Conservation (phyloP, 2,888 invertebrate species). For the Torymus aiolomorphi region DNA sequence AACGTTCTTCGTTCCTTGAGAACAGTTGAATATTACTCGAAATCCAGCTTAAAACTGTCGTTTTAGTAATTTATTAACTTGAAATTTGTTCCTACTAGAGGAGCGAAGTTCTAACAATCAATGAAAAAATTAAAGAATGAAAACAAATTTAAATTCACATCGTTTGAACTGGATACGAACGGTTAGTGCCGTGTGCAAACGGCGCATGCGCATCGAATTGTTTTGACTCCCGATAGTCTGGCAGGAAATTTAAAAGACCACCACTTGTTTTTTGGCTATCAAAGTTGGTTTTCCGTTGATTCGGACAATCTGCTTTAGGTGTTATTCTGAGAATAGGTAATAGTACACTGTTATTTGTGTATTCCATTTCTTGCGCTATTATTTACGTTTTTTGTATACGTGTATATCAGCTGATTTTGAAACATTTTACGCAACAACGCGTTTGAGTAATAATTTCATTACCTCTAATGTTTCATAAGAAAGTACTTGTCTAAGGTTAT, state of each 20-base stretch:
- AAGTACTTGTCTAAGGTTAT: no score
- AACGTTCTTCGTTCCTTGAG: conserved; percentile 20
- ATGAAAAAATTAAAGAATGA: not conserved
- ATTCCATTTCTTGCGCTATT: no score
- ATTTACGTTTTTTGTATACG: not conserved
- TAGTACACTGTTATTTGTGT: no score
- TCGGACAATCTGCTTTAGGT: not conserved
- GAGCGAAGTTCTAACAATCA: not conserved
- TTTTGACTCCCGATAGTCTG: not conserved
- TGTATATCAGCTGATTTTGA: no score
- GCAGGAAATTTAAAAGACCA: conserved; percentile 38
- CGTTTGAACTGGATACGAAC: conserved; percentile 37
- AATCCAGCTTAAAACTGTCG: not conserved
- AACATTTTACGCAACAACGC: no score
- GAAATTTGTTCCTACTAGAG: not conserved
- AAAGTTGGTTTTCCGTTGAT: conserved; percentile 3
- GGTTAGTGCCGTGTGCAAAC: conserved; percentile 61
- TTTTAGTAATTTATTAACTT: not conserved
- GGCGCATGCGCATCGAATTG: conserved; percentile 58
- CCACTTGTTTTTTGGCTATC: not conserved
- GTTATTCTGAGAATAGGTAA: no score
- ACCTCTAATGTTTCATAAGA: no score
- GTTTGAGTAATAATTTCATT: not conserved
- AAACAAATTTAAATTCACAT: conserved; percentile 44
- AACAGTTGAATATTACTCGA: not conserved